phyloP scores from a whole-genome alignment of 2,888 invertebrate species.

The Tinea trinotella region DNA sequence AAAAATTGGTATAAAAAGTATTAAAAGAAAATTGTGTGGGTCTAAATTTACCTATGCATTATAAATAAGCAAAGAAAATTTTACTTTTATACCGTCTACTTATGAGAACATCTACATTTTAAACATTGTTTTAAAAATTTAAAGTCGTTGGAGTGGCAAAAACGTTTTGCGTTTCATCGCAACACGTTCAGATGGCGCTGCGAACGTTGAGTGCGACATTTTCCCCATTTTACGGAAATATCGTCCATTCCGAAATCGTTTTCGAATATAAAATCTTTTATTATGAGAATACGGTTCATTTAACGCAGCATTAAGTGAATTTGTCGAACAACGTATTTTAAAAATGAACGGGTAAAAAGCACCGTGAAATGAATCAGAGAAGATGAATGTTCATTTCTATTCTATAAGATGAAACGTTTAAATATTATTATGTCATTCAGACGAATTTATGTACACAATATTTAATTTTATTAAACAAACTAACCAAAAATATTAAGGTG shows the following conservation, averaged over 20 bases:
- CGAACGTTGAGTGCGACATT: constrained; percentile 38
- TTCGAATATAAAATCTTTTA: constrained; percentile 68
- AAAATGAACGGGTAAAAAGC: constrained; percentile 58
- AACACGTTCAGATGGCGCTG: constrained; percentile 23
- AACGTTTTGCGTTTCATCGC: neutral
- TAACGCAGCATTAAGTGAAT: constrained; percentile 69
- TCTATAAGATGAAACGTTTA: neutral
- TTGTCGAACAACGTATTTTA: constrained; percentile 67
- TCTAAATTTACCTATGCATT: too few species aligned
- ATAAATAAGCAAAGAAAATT: neutral
- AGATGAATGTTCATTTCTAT: neutral
- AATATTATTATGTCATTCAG: neutral
- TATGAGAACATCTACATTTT: neutral
- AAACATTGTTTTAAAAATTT: constrained; percentile 16
- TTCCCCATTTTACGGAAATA: constrained; percentile 47
- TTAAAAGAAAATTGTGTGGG: too few species aligned
- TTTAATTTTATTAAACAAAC: too few species aligned
- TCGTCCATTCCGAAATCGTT: constrained; percentile 60
- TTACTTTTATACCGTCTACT: neutral
- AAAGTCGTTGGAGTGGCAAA: constrained; percentile 7
- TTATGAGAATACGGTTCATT: constrained; percentile 68
- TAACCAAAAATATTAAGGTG: too few species aligned
- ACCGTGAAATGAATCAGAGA: neutral
- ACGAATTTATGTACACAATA: too few species aligned
- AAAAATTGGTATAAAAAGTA: too few species aligned